Percentiles rank a stretch among this genome's conserved stretches.
Evolutionary conservation across 1,140 invertebrate species (phyloP).

Genomic region (Caligus rogercresseyi): DNA sequence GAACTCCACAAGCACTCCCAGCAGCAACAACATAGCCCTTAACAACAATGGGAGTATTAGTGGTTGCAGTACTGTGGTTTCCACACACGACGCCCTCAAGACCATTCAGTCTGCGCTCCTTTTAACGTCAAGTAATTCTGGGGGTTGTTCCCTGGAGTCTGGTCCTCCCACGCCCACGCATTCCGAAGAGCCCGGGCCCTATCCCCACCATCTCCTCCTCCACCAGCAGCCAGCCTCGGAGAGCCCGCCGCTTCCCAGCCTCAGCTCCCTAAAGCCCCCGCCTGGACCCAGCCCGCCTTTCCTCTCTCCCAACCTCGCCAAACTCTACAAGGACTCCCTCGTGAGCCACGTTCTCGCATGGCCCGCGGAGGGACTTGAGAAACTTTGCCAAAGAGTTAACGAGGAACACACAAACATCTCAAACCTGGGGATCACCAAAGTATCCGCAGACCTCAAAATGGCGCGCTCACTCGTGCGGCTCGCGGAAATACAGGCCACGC

Average conservation of each 20-base stretch:
- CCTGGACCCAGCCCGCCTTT: conserved; percentile 36
- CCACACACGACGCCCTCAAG: conserved; percentile 38
- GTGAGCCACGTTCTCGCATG: conserved; percentile 76
- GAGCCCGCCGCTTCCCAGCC: conserved; percentile 33
- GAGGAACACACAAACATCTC: conserved; percentile 66
- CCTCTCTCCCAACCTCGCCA: conserved; percentile 68
- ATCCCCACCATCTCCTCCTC: conserved; percentile 11
- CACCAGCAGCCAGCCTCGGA: conserved; percentile 32
- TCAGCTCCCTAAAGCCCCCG: conserved; percentile 27
- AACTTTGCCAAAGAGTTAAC: conserved; percentile 58
- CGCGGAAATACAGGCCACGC: conserved; percentile 85
- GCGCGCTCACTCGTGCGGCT: conserved; percentile 77
- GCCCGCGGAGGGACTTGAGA: conserved; percentile 76
- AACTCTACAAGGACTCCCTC: conserved; percentile 76
- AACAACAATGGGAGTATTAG: no score
- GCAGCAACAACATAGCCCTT: no score
- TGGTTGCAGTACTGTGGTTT: no score
- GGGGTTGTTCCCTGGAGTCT: conserved; percentile 29
- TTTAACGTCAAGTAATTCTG: conserved; percentile 25
- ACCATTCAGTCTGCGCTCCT: conserved; percentile 40
- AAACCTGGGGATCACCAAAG: conserved; percentile 71
- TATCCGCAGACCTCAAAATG: conserved; percentile 83
- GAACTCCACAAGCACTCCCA: no score
- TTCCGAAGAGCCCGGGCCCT: conserved; percentile 38
- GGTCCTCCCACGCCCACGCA: conserved; percentile 49